Evolutionary conservation across 2,888 invertebrate species (phyloP).

Genomic region (Zhuqinia jingwanae): DNA sequence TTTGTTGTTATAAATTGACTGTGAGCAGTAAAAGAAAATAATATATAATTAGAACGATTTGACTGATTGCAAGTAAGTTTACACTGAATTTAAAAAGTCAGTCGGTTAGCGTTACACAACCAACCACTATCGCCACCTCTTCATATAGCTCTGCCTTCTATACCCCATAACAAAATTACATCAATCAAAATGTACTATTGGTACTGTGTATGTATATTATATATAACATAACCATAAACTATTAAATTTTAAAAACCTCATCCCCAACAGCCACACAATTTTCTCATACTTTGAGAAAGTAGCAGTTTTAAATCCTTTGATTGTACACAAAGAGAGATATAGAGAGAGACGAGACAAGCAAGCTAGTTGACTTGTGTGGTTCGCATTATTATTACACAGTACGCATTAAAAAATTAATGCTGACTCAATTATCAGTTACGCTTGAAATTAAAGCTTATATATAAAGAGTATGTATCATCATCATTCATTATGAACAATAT

Average conservation of each 20-base stretch:
- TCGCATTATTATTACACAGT: neutral
- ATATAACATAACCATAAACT: no score
- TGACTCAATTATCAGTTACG: slow-evolving; percentile 35
- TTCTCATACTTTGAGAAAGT: neutral
- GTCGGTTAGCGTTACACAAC: no score
- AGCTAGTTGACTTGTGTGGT: neutral
- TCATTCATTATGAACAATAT: neutral
- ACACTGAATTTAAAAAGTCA: no score
- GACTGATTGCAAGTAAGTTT: neutral
- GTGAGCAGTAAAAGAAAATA: neutral
- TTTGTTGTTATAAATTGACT: neutral
- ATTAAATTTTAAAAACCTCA: no score
- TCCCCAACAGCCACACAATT: neutral
- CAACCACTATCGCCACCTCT: neutral
- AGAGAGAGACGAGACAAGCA: neutral
- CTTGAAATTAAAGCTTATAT: slow-evolving; percentile 17
- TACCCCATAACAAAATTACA: neutral
- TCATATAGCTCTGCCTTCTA: neutral
- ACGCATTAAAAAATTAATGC: slow-evolving; percentile 10
- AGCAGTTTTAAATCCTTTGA: neutral
- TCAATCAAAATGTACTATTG: neutral
- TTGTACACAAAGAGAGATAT: no score
- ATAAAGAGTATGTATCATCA: neutral
- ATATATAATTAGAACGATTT: neutral
- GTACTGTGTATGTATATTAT: neutral